Evolutionary conservation across 2,888 invertebrate species (phyloP).

Genomic region (Monopis laevigella): DNA sequence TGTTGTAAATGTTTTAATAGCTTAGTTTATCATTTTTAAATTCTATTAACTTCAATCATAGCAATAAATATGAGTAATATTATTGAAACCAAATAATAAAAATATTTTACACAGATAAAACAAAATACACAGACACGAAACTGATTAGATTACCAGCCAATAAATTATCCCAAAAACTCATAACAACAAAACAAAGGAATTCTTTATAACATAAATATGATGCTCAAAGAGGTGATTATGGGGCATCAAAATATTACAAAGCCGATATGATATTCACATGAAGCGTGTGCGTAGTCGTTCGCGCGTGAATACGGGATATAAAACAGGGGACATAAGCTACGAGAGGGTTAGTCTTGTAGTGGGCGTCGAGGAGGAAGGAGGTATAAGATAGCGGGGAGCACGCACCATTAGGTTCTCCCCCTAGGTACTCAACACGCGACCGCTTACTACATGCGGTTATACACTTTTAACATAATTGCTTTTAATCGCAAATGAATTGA

Average conservation of each 20-base stretch:
- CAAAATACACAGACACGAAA: no score
- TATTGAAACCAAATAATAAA: no score
- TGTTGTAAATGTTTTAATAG: no score
- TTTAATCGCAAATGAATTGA: constrained; percentile 36
- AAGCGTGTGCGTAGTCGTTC: constrained; percentile 26
- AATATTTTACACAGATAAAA: no score
- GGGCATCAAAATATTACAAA: constrained; percentile 27
- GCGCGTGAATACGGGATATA: constrained; percentile 27
- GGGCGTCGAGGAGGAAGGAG: constrained; percentile 22
- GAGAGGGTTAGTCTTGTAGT: constrained; percentile 39
- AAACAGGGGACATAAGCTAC: constrained; percentile 33
- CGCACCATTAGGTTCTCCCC: constrained; percentile 57
- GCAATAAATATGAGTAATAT: no score
- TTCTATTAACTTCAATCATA: no score
- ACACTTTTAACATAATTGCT: constrained; percentile 60
- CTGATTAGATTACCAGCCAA: no score
- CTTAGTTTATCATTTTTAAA: no score
- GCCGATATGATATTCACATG: constrained; percentile 27
- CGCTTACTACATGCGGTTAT: constrained; percentile 49
- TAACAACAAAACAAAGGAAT: no score
- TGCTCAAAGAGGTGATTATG: constrained; percentile 36
- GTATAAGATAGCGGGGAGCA: constrained; percentile 28
- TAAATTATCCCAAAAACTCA: no score
- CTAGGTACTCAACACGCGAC: constrained; percentile 44
- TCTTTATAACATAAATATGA: no score